Evolutionary conservation across 2,797 vertebrate species (phyloP), one percentile per base, ranked within the genome.

Genomic region (Trichosurus vulpecula): DNA sequence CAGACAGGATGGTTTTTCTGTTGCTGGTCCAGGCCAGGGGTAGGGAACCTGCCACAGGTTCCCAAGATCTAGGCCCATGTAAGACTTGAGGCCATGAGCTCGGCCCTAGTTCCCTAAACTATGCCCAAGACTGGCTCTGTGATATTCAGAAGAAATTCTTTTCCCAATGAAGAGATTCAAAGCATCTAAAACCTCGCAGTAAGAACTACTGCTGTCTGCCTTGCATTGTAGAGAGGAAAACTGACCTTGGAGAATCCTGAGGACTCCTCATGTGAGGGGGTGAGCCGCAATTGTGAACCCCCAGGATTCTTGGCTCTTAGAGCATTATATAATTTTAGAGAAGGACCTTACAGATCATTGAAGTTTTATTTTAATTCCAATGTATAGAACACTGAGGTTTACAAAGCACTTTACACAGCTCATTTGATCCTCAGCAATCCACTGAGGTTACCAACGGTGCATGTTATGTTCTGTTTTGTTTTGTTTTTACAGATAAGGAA

Each of bases 181-280:
- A 91, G 91, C 81, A 95, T 93, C 95, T 94, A 58, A 25, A 12
- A 94, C 74, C 93, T n/a, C 92, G 90, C 95, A 97, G 53, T 94
- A 89, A 53, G 54, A 93, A 56, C 91, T 57, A 94, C 92, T 93
- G 95, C 94, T 97, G 89, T 89, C 10, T 57, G 95, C 91, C 92
- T 74, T 55, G 66, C 92, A 95, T 90, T 93, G 92, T 57, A 89
- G 31, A 90, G 95, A 52, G 74, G 74, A 27, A 19, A 27, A 54
- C 61, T 27, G 41, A 41, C 27, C 22, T 51, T 51, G 10, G 41
- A 87, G 74, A 87, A 9, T 94, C 81, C n/a, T 6, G 54, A 93
- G 89, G 91, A 90, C 35, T 58, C 87, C 91, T 54, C 3, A 29
- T 13, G 94, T 95, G 92, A 92, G 61, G 10, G 31, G 52, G 19